Conservation (phyloP, 2,888 invertebrate species). For the Creontiades dilutus region DNA sequence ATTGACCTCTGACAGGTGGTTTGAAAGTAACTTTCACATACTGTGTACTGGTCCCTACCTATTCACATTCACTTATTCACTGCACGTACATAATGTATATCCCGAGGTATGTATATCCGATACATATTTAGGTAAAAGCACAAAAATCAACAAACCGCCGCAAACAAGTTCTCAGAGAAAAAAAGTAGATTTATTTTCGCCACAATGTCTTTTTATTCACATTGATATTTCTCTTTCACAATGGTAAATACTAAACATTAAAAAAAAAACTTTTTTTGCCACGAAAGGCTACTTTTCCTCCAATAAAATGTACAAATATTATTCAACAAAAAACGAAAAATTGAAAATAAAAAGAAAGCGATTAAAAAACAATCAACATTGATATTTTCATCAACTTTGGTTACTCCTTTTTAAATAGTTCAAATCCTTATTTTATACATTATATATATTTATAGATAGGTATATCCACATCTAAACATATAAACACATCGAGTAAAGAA, state of each 20-base stretch:
- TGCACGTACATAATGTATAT: no score
- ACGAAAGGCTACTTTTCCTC: background rate
- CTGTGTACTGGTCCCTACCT: no score
- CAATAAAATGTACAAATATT: background rate
- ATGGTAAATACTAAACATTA: constrained; percentile 49
- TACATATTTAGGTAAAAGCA: background rate
- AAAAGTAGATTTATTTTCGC: constrained; percentile 51
- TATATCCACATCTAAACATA: constrained; percentile 69
- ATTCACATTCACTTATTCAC: no score
- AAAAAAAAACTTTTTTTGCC: constrained; percentile 11
- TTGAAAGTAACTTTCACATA: no score
- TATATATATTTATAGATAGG: constrained; percentile 47
- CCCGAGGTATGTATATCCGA: no score
- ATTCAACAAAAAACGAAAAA: constrained; percentile 21
- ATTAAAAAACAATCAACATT: constrained; percentile 45
- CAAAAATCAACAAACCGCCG: constrained; percentile 13
- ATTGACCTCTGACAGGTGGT: no score
- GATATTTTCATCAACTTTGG: constrained; percentile 61
- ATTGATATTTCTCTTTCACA: constrained; percentile 55
- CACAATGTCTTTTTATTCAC: constrained; percentile 59
- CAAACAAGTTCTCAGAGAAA: constrained; percentile 32
- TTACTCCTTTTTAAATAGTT: constrained; percentile 63
- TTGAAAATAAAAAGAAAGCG: constrained; percentile 49
- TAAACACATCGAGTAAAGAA: constrained; percentile 67
- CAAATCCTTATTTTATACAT: constrained; percentile 55